Evolutionary conservation across 2,113 vertebrate species (phyloP).

Genomic region (Platichthys flesus): DNA sequence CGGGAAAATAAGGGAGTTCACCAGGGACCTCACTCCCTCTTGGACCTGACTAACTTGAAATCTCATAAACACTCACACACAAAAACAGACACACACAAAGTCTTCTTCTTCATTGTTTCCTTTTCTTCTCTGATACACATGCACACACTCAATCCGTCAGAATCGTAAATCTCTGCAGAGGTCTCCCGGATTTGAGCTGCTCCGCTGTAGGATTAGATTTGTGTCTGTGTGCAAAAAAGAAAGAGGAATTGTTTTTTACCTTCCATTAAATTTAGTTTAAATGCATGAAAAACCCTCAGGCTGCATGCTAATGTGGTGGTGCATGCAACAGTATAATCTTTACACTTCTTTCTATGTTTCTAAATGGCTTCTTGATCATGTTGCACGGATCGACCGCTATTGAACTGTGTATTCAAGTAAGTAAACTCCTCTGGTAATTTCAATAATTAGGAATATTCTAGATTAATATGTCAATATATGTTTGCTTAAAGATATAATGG

Average conservation of each 20-base stretch:
- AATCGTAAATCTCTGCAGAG: conserved; percentile 14
- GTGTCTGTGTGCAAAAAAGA: conserved; percentile 15
- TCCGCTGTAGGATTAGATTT: conserved; percentile 38
- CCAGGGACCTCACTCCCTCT: conserved; percentile 72
- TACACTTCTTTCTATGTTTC: not conserved
- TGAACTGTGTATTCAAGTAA: too few species aligned
- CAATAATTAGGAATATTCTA: too few species aligned
- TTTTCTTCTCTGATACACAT: conserved; percentile 12
- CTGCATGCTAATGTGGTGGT: not conserved
- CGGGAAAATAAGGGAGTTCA: conserved; percentile 72
- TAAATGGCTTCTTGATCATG: too few species aligned
- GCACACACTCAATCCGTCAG: conserved; percentile 21
- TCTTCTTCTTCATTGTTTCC: conserved; percentile 1
- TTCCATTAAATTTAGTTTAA: conserved; percentile 10
- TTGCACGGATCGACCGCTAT: not conserved
- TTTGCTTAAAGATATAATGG: too few species aligned
- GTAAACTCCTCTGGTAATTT: too few species aligned
- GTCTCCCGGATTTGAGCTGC: conserved; percentile 8
- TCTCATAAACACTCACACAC: conserved; percentile 48
- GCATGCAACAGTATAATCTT: not conserved
- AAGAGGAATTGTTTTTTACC: conserved; percentile 9
- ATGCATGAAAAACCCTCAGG: conserved; percentile 8
- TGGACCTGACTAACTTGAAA: conserved; percentile 64
- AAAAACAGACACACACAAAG: conserved; percentile 4
- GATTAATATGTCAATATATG: too few species aligned